Conservation (phyloP, 1,140 invertebrate species). For the Hormaphis cornu region DNA sequence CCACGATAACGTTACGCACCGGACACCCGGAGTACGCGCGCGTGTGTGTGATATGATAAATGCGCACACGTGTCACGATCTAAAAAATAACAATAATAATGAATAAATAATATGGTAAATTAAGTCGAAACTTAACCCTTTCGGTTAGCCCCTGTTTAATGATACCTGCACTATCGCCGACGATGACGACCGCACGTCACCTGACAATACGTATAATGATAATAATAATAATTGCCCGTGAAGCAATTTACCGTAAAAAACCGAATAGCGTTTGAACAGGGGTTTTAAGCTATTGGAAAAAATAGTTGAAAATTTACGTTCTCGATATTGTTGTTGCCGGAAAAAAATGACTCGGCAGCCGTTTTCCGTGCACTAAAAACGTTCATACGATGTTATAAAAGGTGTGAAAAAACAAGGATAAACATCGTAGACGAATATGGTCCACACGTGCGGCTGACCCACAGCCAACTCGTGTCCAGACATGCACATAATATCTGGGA, state of each 20-base stretch:
- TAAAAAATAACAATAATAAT: neutral
- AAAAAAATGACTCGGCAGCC: too few relatives aligned
- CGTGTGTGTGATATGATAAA: conserved; percentile 7
- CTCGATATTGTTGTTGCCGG: too few relatives aligned
- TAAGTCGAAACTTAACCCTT: conserved; percentile 27
- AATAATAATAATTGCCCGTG: conserved; percentile 16
- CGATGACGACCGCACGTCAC: neutral
- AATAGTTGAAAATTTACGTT: too few relatives aligned
- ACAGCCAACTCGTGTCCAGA: too few relatives aligned
- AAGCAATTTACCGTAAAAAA: conserved; percentile 12
- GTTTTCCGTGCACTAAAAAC: too few relatives aligned
- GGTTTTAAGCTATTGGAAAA: neutral
- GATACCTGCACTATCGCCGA: conserved; percentile 22
- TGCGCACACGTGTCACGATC: neutral
- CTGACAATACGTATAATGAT: too few relatives aligned
- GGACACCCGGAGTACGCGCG: neutral
- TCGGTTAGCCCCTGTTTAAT: conserved; percentile 20
- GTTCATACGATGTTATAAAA: too few relatives aligned
- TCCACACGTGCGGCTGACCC: too few relatives aligned
- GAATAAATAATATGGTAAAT: too few relatives aligned
- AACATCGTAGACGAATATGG: too few relatives aligned
- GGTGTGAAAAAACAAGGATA: too few relatives aligned
- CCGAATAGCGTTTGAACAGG: neutral
- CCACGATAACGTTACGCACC: neutral
- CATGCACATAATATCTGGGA: too few relatives aligned